These are phyloP conservation scores for Peromyscus eremicus DNA, from an alignment of 2,797 vertebrate genomes.

Conservation along the genomic window DNA sequence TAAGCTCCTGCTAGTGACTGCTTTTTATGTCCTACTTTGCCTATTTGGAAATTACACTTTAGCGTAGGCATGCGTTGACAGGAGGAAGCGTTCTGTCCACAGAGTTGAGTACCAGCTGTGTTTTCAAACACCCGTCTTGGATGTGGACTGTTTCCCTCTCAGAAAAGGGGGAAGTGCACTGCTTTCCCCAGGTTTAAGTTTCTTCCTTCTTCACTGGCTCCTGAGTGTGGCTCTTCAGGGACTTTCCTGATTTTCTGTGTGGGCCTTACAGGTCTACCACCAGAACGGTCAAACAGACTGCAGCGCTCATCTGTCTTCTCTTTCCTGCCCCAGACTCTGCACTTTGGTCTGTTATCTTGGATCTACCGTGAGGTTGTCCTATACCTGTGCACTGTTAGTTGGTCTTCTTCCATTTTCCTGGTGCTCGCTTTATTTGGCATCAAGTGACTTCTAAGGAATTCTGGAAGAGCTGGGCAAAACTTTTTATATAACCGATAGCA, in stretches of 20 bases:
- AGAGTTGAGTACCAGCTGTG: not conserved
- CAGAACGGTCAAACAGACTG: not conserved
- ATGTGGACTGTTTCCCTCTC: too few relatives aligned
- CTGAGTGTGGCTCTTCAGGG: not conserved
- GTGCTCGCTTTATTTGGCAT: not conserved
- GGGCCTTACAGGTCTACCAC: not conserved
- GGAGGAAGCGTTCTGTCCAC: not conserved
- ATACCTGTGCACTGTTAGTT: not conserved
- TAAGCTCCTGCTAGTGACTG: not conserved
- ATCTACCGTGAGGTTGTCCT: not conserved
- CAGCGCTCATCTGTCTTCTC: not conserved
- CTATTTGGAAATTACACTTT: not conserved
- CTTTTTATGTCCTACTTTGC: not conserved
- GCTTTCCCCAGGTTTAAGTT: not conserved
- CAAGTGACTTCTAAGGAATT: not conserved
- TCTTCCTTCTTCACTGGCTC: not conserved
- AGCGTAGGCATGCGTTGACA: not conserved
- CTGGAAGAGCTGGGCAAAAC: not conserved
- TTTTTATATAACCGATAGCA: not conserved
- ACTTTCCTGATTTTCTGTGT: not conserved
- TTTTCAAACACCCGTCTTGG: not conserved
- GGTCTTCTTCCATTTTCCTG: not conserved
- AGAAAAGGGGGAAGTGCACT: not conserved
- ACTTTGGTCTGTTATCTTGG: not conserved
- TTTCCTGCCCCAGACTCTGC: not conserved